Evolutionary conservation across 2,797 vertebrate species (phyloP), one percentile per base, ranked within the genome.

Genomic region (Clamator glandarius): DNA sequence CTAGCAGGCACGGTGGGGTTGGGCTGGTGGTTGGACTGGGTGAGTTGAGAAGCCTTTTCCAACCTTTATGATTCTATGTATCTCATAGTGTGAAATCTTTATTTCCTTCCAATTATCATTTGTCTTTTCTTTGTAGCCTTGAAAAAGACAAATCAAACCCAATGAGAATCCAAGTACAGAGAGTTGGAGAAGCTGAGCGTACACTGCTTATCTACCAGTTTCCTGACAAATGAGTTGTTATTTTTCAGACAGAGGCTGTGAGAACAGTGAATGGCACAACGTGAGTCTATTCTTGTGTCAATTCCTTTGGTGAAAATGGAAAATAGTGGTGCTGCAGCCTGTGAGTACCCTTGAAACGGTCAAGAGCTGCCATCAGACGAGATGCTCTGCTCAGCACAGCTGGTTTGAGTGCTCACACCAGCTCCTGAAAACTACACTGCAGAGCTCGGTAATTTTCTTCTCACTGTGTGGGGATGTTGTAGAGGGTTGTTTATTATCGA

Each of bases 271-370:
- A 89, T 72, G 61, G 58, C 58, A 79, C 7, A 24, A 75, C 0
- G 10, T 69, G 83, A 95, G 86, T 72, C 72, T 95, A 35, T 90
- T 90, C 58, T 87, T 82, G 21, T 95, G 83, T 93, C 92, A 92
- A 33, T 92, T 93, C 77, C 52, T 94, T 42, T 3, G 66, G 57
- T n/a, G 73, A 68, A 96, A 97, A 93, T 90, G 75, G 92, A 92
- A 80, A 88, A 66, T 21, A 84, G 64, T 63, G 83, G 25, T 79
- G 19, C 84, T 23, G 52, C 87, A 85, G 86, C 78, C 51, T 4
- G 8, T 25, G 79, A 89, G 91, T 59, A 75, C 83, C 70, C 84
- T 96, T 88, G 92, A 96, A 93, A 80, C 9, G n/a, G 84, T 58
- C 83, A 93, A 72, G 58, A 90, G 58, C 55, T 85, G 41, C 55